Conservation (phyloP, 35 echinoderm and acorn worm genomes). For the Strongylocentrotus purpuratus region DNA sequence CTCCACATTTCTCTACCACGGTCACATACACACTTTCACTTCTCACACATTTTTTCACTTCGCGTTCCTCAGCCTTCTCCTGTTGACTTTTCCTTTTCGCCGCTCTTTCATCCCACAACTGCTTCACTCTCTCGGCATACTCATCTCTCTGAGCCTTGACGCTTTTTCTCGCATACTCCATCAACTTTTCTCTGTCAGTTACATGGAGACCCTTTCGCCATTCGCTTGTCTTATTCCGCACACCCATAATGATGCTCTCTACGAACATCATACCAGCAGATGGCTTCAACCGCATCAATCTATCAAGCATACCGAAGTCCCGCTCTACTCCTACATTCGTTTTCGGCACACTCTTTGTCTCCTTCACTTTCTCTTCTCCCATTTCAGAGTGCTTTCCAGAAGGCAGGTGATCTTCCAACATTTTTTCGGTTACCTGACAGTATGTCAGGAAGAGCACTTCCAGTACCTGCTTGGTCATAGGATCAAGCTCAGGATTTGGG, state of each 20-base stretch:
- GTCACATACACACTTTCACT: neutral
- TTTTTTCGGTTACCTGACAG: slow-evolving; percentile 21
- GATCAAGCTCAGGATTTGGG: neutral
- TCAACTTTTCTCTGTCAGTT: neutral
- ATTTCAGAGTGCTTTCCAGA: slow-evolving; percentile 20
- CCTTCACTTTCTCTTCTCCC: no score
- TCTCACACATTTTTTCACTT: no score
- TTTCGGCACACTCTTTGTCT: slow-evolving; percentile 51
- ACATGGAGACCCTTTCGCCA: slow-evolving; percentile 40
- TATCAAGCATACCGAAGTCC: slow-evolving; percentile 46
- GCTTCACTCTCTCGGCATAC: neutral
- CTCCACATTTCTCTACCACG: neutral
- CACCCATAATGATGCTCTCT: slow-evolving; percentile 40
- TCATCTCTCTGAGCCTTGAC: neutral
- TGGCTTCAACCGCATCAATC: slow-evolving; percentile 36
- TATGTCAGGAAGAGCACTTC: neutral
- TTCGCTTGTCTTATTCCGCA: slow-evolving; percentile 40
- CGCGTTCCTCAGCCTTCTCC: neutral
- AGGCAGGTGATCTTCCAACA: slow-evolving; percentile 44
- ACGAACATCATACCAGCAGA: neutral
- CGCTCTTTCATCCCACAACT: slow-evolving; percentile 1
- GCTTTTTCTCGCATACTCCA: slow-evolving; percentile 20
- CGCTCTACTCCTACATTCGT: slow-evolving; percentile 44
- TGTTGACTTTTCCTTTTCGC: neutral
- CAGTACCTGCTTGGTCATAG: neutral